Evolutionary conservation across 2,888 invertebrate species (phyloP), one percentile per base, ranked within the genome.

Genomic region (Urechis unicinctus): DNA sequence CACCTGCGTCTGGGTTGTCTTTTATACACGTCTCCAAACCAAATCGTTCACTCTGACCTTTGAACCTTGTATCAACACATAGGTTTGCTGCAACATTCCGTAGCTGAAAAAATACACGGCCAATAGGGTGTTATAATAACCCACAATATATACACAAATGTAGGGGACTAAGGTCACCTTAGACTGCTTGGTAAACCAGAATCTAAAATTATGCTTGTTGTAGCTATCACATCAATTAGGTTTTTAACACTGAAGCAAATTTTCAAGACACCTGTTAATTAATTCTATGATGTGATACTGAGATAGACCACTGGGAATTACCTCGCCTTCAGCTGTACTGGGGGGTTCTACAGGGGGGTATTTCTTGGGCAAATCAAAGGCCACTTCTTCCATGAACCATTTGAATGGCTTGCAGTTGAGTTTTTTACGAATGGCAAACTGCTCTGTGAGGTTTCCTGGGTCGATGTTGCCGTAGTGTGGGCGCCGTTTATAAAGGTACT

Each of bases 341-440:
- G 84, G 84, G 0, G 94, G 94, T 62, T 93, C 92, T 0, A 91
- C 80, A 0, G 88, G 87, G 0, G 96, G 96, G 77, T 93, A 97
- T 65, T 87, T 87, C 46, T 85, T 83, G 0, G 86, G 83, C 58
- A 93, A 81, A 75, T 97, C 96, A 73, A 92, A 94, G 0, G 94
- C 95, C 24, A 97, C 83, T 70, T 89, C 85, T 56, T 89, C 86
- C 83, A 97, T 92, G 73, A 91, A 96, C 95, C 95, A 96, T 60
- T 87, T 87, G 79, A 97, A 97, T 0, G 91, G 81, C 75, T 92
- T 93, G 80, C 96, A 97, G 3, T 88, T 79, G 1, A 95, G 81
- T 22, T 80, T 82, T 46, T 85, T 74, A 9, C 95, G 79, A n/a
- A 95, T 78, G 0, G 83, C 87, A 58, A 82, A 84, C 80, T 94